phyloP scores from a whole-genome alignment of 1,140 invertebrate genomes.

The Pseudobourletiella spinata region DNA sequence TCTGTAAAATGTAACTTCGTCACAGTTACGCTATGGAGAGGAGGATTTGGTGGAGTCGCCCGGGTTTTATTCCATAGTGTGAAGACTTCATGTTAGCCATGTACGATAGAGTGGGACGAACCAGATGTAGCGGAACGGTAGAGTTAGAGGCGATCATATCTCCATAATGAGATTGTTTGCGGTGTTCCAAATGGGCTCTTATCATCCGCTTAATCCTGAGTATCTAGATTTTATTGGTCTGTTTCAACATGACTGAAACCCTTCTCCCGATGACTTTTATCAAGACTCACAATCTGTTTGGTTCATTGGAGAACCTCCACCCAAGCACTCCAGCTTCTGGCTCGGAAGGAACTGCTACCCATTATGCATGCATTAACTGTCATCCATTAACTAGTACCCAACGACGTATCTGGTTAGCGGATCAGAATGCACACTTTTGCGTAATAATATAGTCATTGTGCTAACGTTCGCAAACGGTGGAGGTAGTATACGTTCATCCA shows the following conservation, averaged over 20 bases:
- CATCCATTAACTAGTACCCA: slow-evolving; percentile 3
- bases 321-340: no score
- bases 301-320: no score
- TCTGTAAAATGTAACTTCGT: slow-evolving; percentile 16
- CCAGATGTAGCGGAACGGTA: not conserved
- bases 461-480: no score
- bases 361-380: slow-evolving; percentile 28
- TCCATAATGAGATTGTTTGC: slow-evolving; percentile 36
- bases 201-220: slow-evolving; percentile 34
- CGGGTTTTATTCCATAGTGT: not conserved
- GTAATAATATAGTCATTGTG: not conserved
- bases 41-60: not conserved
- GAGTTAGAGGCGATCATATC: slow-evolving; percentile 28
- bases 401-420: not conserved
- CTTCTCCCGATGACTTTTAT: slow-evolving; percentile 23
- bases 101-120: slow-evolving; percentile 9
- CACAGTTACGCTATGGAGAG: not conserved
- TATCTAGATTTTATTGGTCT: slow-evolving; percentile 33
- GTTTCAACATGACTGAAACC: slow-evolving; percentile 22
- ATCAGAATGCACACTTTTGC: not conserved
- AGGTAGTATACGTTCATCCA: no score
- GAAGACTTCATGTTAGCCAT: slow-evolving; percentile 1
- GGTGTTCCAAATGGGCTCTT: slow-evolving; percentile 30
- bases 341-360: slow-evolving; percentile 18
- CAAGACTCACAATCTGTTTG: slow-evolving; percentile 27